These are phyloP conservation scores for Chelon labrosus DNA, from an alignment of 2,797 vertebrate species.

Conservation along the genomic window DNA sequence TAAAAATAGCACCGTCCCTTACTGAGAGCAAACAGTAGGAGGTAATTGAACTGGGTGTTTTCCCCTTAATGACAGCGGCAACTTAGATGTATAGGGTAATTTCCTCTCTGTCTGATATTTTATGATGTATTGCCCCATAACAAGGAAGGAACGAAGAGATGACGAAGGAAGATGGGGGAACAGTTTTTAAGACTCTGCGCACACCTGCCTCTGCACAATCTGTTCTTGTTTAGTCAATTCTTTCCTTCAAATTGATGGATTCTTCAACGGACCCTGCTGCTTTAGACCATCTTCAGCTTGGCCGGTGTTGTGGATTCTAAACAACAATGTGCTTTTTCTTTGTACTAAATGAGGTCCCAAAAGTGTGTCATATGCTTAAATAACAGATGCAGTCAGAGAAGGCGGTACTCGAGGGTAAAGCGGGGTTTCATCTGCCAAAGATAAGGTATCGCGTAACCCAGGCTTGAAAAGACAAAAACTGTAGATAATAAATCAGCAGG, in stretches of 20 bases:
- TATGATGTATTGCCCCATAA: constrained; percentile 66
- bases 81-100: constrained; percentile 41
- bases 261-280: background rate
- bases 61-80: constrained; percentile 28
- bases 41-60: constrained; percentile 60
- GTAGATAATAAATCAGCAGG: background rate
- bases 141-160: background rate
- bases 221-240: background rate
- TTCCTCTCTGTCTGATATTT: constrained; percentile 55
- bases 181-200: background rate
- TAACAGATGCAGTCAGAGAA: constrained; percentile 24
- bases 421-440: constrained; percentile 13
- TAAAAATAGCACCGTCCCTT: constrained; percentile 72
- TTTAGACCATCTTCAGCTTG: background rate
- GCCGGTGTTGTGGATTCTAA: too few species aligned
- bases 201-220: background rate
- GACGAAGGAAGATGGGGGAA: background rate
- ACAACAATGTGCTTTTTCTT: background rate
- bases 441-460: background rate
- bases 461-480: background rate
- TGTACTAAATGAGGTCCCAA: constrained; percentile 12
- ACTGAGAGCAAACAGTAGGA: constrained; percentile 32
- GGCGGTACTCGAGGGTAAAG: constrained; percentile 1
- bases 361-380: constrained; percentile 35
- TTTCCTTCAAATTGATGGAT: background rate